Evolutionary conservation across 2,113 vertebrate genomes (phyloP).

Genomic region (Neomonachus schauinslandi): DNA sequence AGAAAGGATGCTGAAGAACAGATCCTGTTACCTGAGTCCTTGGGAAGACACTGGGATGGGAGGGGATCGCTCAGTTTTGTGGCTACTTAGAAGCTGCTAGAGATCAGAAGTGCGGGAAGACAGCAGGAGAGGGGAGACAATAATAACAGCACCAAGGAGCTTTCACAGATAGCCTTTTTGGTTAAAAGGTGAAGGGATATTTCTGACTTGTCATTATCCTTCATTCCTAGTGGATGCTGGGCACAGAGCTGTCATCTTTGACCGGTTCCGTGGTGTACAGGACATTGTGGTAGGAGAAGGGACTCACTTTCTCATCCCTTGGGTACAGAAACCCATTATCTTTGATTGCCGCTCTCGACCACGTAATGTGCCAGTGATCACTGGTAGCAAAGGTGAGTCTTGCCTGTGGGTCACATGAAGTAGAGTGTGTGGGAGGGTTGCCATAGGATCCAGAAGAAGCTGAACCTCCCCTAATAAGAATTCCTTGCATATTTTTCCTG

Average conservation of each 20-base stretch:
- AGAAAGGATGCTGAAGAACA: not conserved
- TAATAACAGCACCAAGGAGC: not conserved
- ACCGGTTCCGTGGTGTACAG: conserved; percentile 95
- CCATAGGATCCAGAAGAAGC: not conserved
- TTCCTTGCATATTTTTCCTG: not conserved
- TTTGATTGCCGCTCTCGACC: conserved; percentile 98
- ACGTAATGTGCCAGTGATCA: conserved; percentile 96
- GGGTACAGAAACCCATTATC: conserved; percentile 98
- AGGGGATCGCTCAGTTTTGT: not conserved
- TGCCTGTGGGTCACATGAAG: not conserved
- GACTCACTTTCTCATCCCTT: conserved; percentile 97
- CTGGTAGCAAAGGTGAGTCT: conserved; percentile 96
- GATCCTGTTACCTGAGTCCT: not conserved
- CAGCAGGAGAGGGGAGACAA: not conserved
- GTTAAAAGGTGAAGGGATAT: not conserved
- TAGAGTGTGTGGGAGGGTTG: not conserved
- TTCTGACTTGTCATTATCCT: not conserved
- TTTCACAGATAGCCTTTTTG: not conserved
- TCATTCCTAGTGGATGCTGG: conserved; percentile 93
- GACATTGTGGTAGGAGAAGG: conserved; percentile 94
- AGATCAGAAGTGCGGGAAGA: not conserved
- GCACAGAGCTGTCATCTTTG: conserved; percentile 96
- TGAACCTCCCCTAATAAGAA: not conserved
- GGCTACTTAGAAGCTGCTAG: conserved; percentile 6
- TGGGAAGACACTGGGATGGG: not conserved